Percentiles rank a stretch among this genome's conserved stretches.
phyloP scores from a whole-genome alignment of 1,140 invertebrate genomes.

The fruit fly (Drosophila melanogaster) region DNA sequence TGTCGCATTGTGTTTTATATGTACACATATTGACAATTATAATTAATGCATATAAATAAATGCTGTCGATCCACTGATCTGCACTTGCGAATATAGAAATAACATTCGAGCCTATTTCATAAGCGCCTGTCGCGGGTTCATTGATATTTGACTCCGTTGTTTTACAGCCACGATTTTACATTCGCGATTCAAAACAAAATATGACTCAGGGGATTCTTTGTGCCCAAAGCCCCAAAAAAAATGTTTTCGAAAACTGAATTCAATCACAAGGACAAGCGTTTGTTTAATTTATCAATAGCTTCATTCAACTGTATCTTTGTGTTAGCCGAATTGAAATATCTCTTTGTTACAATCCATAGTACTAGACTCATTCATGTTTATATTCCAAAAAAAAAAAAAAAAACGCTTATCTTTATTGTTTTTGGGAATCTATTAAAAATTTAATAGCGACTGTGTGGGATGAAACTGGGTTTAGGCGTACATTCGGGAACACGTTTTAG shows the following conservation, averaged over 20 bases:
- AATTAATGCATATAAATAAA: constrained; percentile 44
- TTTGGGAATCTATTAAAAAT: neutral
- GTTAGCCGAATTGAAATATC: too few species aligned
- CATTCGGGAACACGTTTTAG: neutral
- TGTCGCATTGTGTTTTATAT: constrained; percentile 33
- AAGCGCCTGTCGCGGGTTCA: constrained; percentile 68
- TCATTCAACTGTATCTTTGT: too few species aligned
- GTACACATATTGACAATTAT: constrained; percentile 14
- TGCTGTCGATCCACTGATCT: constrained; percentile 21
- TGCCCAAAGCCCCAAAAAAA: constrained; percentile 13
- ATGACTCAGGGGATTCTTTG: constrained; percentile 35
- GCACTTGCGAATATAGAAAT: constrained; percentile 30
- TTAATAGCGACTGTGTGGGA: neutral
- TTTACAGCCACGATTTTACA: constrained; percentile 8
- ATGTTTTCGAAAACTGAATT: constrained; percentile 4
- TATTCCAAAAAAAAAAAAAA: neutral
- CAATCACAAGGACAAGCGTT: neutral
- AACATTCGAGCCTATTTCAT: constrained; percentile 74
- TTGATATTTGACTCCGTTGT: constrained; percentile 71
- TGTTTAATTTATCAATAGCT: neutral
- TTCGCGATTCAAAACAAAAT: constrained; percentile 39
- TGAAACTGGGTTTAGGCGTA: neutral
- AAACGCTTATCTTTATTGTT: neutral
- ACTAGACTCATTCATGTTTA: neutral
- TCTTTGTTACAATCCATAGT: neutral